Percentiles rank a stretch among this genome's conserved stretches.
Conservation (phyloP, 2,888 invertebrate species). For the Drosophila hamatofila region DNA sequence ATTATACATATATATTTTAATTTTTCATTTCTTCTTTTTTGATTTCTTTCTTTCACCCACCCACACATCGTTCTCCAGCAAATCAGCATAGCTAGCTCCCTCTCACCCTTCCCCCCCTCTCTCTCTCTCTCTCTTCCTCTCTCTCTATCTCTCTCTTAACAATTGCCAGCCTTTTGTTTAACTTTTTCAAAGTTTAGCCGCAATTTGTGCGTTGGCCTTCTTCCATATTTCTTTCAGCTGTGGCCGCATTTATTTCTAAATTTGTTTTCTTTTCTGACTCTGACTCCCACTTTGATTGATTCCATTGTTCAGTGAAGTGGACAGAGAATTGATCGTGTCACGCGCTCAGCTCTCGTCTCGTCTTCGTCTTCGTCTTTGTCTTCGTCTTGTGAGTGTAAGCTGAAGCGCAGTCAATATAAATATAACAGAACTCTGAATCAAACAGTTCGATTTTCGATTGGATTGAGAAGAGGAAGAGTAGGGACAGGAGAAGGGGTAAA, state of each 20-base stretch:
- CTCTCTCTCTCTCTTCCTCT: not conserved
- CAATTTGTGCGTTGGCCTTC: not conserved
- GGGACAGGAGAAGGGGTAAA: not conserved
- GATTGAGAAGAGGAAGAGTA: slow-evolving; percentile 14
- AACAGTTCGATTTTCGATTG: slow-evolving; percentile 63
- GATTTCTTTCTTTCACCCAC: too few relatives aligned
- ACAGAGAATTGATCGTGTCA: slow-evolving; percentile 41
- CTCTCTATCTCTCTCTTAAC: too few relatives aligned
- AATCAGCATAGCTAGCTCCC: too few relatives aligned
- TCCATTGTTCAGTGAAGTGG: slow-evolving; percentile 24
- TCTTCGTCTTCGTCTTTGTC: too few relatives aligned
- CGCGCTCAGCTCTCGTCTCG: slow-evolving; percentile 25
- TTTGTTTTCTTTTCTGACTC: not conserved
- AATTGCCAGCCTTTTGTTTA: not conserved
- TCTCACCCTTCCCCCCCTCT: too few relatives aligned
- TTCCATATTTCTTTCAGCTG: not conserved
- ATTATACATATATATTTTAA: too few relatives aligned
- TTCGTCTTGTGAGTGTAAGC: slow-evolving; percentile 9
- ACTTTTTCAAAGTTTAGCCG: slow-evolving; percentile 2
- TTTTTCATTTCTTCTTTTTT: too few relatives aligned
- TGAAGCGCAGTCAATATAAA: slow-evolving; percentile 64
- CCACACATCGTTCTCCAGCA: too few relatives aligned
- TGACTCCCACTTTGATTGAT: slow-evolving; percentile 42
- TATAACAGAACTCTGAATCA: slow-evolving; percentile 65
- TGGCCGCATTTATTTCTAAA: not conserved